Conservation (phyloP, 2,888 invertebrate genomes). For the Osmoderma eremita region DNA sequence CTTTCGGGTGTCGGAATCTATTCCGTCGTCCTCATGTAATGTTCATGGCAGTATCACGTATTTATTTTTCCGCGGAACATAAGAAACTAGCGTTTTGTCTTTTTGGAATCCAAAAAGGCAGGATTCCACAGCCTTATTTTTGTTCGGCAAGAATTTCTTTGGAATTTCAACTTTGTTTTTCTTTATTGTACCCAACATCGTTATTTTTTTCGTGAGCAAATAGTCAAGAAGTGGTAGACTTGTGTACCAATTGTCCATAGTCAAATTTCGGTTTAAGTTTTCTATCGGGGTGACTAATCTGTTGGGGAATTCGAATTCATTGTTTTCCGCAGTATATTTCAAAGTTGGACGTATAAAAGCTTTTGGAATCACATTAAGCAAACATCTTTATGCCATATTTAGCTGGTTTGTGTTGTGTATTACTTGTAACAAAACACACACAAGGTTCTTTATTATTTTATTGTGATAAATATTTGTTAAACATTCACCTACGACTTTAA, state of each 20-base stretch:
- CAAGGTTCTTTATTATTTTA: too few species aligned
- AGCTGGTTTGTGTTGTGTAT: too few species aligned
- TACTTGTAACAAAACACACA: too few species aligned
- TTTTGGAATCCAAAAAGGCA: conserved; percentile 38
- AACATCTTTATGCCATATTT: too few species aligned
- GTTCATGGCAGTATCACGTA: conserved; percentile 40
- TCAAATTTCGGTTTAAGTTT: conserved; percentile 47
- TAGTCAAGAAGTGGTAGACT: too few species aligned
- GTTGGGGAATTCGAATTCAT: too few species aligned
- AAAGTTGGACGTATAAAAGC: too few species aligned
- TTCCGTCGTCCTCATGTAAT: conserved; percentile 40
- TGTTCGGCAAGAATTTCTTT: too few species aligned
- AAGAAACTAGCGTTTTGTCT: conserved; percentile 35
- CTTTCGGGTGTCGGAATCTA: conserved; percentile 45
- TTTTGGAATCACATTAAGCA: not conserved
- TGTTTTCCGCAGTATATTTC: conserved; percentile 28
- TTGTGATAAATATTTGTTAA: conserved; percentile 29
- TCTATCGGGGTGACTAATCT: conserved; percentile 30
- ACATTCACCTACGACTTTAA: conserved; percentile 38
- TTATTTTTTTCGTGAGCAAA: too few species aligned
- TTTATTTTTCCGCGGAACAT: conserved; percentile 39
- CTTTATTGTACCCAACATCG: too few species aligned
- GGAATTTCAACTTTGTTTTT: too few species aligned
- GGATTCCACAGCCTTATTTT: conserved; percentile 38
- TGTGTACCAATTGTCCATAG: too few species aligned